Base-by-base conservation (phyloP, 2,797 vertebrate species). In the Poeciliopsis paucimaculata region DNA sequence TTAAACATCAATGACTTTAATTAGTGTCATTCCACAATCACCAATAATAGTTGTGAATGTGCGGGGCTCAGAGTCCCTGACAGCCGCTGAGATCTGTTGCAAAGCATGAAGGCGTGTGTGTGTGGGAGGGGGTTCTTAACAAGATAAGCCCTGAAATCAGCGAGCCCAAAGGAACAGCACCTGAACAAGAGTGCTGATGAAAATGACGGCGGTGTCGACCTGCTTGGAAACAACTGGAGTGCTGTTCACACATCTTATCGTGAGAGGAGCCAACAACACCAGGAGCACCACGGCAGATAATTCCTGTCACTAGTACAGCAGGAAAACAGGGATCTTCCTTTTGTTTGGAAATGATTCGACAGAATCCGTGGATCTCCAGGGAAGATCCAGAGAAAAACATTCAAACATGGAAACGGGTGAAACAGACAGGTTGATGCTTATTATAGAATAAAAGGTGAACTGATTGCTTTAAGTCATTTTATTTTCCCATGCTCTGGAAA, bases 141-240 rank as follows among this genome's bases (percentile, higher is more conserved):
- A 77, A 93, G 93, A 93, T 92, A 92, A 92, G 90, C 84, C 84
- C 87, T 74, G 87, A 91, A 92, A 93, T 92, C 90, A 93, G 87
- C 49, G 8, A 83, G 88, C 90, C 86, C 85, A 89, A 83, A 89
- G 88, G 83, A 91, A 89, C 86, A 78, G 82, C 78, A 93, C 88
- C 92, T 91, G 90, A 94, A 94, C 93, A 94, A 94, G 92, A 83
- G 89, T 46, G 87, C 87, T 94, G 92, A 94, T 94, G 93, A 93
- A 93, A 91, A 93, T 88, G 89, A 93, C 82, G 85, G 85, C n/a
- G 75, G 84, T 81, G 89, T 78, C 82, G 66, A 82, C 82, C 86
- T 26, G 82, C 88, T 84, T 68, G 86, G 86, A 87, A 89, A 93
- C 91, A 90, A 88, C 80, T 80, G 76, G 79, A 86, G 89, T 84